phyloP scores from a whole-genome alignment of 2,888 invertebrate species.

The Cephus spinipes region DNA sequence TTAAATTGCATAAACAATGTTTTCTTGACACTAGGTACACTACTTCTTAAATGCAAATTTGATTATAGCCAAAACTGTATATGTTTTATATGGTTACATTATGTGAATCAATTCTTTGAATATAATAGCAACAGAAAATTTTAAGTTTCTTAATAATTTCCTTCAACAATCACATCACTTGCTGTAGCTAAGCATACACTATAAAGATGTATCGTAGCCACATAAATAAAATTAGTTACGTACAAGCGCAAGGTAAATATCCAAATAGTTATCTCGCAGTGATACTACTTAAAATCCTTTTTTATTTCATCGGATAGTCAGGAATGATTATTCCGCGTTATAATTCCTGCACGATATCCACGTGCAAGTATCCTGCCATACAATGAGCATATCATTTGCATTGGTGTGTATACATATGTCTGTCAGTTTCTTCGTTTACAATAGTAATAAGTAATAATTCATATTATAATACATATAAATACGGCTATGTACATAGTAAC shows the following conservation, averaged over 20 bases:
- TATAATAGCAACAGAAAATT: not conserved
- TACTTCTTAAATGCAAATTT: not conserved
- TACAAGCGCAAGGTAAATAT: not conserved
- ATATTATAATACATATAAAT: conserved; percentile 31
- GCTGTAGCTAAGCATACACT: not conserved
- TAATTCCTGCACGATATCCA: not conserved
- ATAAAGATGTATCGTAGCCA: not conserved
- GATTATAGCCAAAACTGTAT: not conserved
- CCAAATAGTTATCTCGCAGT: not conserved
- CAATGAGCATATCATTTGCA: not conserved
- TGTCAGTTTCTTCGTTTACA: not conserved
- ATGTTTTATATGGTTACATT: not conserved
- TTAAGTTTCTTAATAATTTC: not conserved
- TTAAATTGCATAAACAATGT: not conserved
- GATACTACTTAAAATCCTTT: not conserved
- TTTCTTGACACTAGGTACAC: not conserved
- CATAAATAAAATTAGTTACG: not conserved
- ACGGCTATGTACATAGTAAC: conserved; percentile 31
- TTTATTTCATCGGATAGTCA: not conserved
- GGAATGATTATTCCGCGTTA: not conserved
- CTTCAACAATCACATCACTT: not conserved
- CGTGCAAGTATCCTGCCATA: not conserved
- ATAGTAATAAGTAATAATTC: conserved; percentile 18
- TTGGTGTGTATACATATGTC: not conserved
- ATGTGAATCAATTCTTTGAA: not conserved